These are phyloP conservation scores for Clamator glandarius DNA, from an alignment of 2,797 vertebrate species.

Conservation along the genomic window DNA sequence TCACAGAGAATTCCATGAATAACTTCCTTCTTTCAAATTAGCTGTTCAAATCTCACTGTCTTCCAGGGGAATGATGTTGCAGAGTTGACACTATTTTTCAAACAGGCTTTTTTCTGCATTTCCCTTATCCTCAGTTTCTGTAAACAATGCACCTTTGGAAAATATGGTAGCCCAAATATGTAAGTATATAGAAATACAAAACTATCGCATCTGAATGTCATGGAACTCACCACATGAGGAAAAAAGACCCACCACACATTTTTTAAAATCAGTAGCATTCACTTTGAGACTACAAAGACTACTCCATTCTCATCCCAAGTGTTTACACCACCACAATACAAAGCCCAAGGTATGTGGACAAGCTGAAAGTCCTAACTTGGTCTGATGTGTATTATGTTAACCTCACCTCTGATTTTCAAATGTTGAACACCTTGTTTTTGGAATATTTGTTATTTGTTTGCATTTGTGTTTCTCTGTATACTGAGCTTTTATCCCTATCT, in stretches of 20 bases:
- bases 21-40: background rate
- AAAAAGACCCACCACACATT: background rate
- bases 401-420: background rate
- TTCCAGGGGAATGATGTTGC: background rate
- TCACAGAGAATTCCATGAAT: background rate
- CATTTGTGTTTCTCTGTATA: background rate
- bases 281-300: background rate
- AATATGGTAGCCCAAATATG: background rate
- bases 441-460: background rate
- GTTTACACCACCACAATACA: background rate
- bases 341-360: background rate
- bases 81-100: background rate
- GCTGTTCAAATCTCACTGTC: background rate
- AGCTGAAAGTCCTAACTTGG: background rate
- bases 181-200: background rate
- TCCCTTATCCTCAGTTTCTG: background rate
- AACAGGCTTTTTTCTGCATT: background rate
- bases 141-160: background rate
- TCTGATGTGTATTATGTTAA: background rate
- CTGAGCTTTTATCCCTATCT: background rate
- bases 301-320: background rate
- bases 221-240: background rate
- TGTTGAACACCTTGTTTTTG: background rate
- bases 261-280: background rate
- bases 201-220: background rate